Evolutionary conservation across 2,797 vertebrate species (phyloP).

Genomic region (Sebastes steindachneri): DNA sequence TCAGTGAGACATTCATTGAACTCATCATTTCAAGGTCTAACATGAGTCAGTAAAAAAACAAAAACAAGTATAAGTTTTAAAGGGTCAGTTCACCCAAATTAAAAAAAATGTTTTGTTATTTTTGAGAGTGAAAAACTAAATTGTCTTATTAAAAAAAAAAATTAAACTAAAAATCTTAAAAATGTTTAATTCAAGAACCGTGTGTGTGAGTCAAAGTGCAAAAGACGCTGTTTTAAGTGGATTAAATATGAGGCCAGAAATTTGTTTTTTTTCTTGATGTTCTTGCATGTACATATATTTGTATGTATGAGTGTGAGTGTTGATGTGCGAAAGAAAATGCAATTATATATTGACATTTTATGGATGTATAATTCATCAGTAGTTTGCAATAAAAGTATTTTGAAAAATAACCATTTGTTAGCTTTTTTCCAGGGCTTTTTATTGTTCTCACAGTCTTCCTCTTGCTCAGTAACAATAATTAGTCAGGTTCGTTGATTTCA

Average conservation of each 20-base stretch:
- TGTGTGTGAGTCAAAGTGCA: too few relatives aligned
- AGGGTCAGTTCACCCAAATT: background rate
- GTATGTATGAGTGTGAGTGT: too few relatives aligned
- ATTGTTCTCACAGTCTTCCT: background rate
- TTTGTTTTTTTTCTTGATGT: too few relatives aligned
- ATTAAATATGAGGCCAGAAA: too few relatives aligned
- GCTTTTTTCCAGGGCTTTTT: background rate
- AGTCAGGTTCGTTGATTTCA: background rate
- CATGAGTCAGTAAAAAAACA: too few relatives aligned
- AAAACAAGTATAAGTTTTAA: background rate
- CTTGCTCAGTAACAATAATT: background rate
- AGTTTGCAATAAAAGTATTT: too few relatives aligned
- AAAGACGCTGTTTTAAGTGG: too few relatives aligned
- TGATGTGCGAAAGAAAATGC: too few relatives aligned
- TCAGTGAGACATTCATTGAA: background rate
- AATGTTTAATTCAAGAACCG: background rate
- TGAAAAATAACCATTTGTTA: background rate
- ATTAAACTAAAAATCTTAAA: rapidly evolving
- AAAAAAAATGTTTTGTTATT: background rate
- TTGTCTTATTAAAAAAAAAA: background rate
- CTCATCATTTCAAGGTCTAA: background rate
- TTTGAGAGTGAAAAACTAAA: background rate
- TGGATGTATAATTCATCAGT: too few relatives aligned
- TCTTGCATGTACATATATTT: too few relatives aligned
- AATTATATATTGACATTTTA: too few relatives aligned